Base-by-base conservation (phyloP, 2,888 invertebrate genomes). In the Amphipoea oculea region DNA sequence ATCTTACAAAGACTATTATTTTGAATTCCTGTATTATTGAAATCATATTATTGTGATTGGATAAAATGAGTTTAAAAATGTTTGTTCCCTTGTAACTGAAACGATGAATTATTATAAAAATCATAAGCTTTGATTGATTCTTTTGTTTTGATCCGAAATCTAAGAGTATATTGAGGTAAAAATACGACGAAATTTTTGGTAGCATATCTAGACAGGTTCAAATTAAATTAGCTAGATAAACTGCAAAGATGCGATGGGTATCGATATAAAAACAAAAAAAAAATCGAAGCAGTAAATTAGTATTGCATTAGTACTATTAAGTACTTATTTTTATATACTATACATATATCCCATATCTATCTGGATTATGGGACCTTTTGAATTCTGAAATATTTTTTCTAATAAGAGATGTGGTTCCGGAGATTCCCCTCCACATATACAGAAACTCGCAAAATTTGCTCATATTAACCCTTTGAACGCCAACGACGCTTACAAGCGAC, bases 1-100 rank as follows among this genome's bases (percentile, higher is more conserved):
- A 80, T 73, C 29, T 63, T 71, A 69, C 40, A 70, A 36, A 57
- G 62, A 48, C 20, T 75, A 73, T 85, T 80, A 77, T 80, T 85
- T 74, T 20, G 14, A 75, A 74, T 73, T 54, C 63, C 81, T 77
- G 17, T 63, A 51, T 54, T 48, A 73, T 76, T 84, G 0, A 62
- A 48, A 71, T 60, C 48, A 54, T 23, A 66, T 62, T 17, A 20
- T 65, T 71, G 12, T 74, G 51, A 42, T 79, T 60, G 36, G 14
- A 23, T 62, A 62, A 70, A 70, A 82, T 36, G 2, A 5, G 40
- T 63, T 29, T 29, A 29, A 29, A 29, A 79, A 79, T 51, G 60
- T 42, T 66, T 45, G 5, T 23, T 67, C 6, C 36, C 40, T 23
- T 76, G 45, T 36, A 63, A 63, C 63, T 3, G 36, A 63, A 70